Conservation (phyloP, 2,113 vertebrate species). For the Nannospalax galili region DNA sequence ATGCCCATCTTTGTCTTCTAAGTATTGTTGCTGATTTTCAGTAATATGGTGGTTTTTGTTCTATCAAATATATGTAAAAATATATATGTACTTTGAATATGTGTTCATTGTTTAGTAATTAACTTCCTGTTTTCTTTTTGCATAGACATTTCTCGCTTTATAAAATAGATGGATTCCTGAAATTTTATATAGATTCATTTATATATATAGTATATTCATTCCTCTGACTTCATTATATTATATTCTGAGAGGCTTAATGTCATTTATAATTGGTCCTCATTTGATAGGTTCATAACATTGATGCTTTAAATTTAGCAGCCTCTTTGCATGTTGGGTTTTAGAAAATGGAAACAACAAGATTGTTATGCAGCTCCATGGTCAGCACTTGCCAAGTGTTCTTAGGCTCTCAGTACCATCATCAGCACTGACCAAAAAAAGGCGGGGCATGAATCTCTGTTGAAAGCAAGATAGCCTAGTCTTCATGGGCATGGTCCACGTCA, state of each 20-base stretch:
- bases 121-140: conserved; percentile 32
- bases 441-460: neutral
- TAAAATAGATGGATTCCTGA: conserved; percentile 49
- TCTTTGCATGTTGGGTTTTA: conserved; percentile 19
- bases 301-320: neutral
- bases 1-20: neutral
- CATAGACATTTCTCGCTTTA: conserved; percentile 16
- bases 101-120: neutral
- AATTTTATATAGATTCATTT: conserved; percentile 36
- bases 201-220: neutral
- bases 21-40: conserved; percentile 46
- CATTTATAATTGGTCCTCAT: conserved; percentile 16
- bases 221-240: conserved; percentile 38
- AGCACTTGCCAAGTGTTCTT: neutral
- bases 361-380: neutral
- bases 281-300: conserved; percentile 27
- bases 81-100: conserved; percentile 17
- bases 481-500: neutral
- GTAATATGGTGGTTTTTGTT: conserved; percentile 27
- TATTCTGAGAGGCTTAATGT: conserved; percentile 25
- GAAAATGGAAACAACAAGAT: neutral
- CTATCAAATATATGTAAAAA: conserved; percentile 50
- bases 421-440: neutral
- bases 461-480: neutral
- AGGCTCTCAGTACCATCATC: neutral